Percentiles rank a stretch among this genome's conserved stretches.
These are phyloP conservation scores for Emmelina monodactyla DNA, from an alignment of 2,888 invertebrate genomes.

Conservation along the genomic window DNA sequence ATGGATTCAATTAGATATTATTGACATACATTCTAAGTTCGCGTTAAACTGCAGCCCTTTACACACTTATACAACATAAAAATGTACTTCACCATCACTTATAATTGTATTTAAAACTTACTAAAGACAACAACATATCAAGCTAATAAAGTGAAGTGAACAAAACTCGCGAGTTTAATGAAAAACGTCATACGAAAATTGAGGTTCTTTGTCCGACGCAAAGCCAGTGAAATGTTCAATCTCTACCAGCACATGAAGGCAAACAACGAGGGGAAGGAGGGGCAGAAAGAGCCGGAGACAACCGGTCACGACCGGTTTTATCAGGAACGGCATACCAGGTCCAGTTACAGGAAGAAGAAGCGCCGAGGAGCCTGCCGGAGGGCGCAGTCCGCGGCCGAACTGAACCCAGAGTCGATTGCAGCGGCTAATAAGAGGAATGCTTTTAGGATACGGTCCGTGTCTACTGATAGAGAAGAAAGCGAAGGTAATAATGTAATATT, in stretches of 20 bases:
- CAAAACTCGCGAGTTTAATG: too few species aligned
- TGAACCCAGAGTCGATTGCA: constrained; percentile 68
- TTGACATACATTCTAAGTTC: constrained; percentile 37
- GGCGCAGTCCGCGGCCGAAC: constrained; percentile 74
- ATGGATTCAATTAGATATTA: constrained; percentile 50
- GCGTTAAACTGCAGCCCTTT: constrained; percentile 20
- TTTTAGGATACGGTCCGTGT: constrained; percentile 69
- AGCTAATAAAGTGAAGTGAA: too few species aligned
- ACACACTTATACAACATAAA: background rate
- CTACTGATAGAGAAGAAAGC: constrained; percentile 69
- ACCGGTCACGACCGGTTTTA: constrained; percentile 86
- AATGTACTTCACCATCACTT: background rate
- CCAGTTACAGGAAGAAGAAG: constrained; percentile 60
- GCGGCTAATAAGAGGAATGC: constrained; percentile 71
- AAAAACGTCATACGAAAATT: constrained; percentile 25
- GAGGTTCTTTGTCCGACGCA: constrained; percentile 22
- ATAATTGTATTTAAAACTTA: background rate
- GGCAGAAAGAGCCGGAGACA: constrained; percentile 65
- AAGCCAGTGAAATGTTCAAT: constrained; percentile 72
- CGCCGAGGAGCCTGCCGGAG: constrained; percentile 68
- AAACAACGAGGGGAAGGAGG: constrained; percentile 61
- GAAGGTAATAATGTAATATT: too few species aligned
- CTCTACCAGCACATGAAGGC: constrained; percentile 75
- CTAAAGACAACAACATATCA: too few species aligned
- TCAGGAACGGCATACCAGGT: constrained; percentile 68